phyloP scores from a whole-genome alignment of 2,113 vertebrate genomes.

The Rhinolophus sinicus region DNA sequence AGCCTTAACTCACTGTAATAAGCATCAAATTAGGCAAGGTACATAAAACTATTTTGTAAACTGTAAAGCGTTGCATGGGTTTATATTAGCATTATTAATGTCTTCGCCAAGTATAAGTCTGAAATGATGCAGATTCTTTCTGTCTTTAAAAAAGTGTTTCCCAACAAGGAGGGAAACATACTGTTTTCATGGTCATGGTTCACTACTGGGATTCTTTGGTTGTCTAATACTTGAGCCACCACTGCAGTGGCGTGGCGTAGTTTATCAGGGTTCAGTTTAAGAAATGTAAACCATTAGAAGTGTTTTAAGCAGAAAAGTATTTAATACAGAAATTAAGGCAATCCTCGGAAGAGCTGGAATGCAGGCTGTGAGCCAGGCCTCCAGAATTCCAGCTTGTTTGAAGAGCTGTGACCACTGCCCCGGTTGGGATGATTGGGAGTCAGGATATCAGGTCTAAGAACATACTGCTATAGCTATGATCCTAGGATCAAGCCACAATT shows the following conservation, averaged over 20 bases:
- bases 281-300: not conserved
- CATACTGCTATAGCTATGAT: not conserved
- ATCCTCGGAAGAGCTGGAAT: not conserved
- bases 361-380: not conserved
- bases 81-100: not conserved
- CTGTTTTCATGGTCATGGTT: not conserved
- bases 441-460: not conserved
- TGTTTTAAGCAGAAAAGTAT: not conserved
- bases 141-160: not conserved
- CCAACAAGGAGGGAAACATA: not conserved
- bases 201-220: not conserved
- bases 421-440: not conserved
- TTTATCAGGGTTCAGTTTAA: slow-evolving; percentile 13
- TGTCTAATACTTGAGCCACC: not conserved
- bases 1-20: not conserved
- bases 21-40: not conserved
- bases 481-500: not conserved
- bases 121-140: not conserved
- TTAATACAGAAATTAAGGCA: not conserved
- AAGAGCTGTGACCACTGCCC: not conserved
- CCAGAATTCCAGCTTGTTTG: not conserved
- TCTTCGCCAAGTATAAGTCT: not conserved
- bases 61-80: not conserved
- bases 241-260: not conserved
- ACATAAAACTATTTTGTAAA: not conserved